Evolutionary conservation across 2,113 vertebrate genomes (phyloP), one percentile per base, ranked within the genome.

Genomic region (Tympanuchus pallidicinctus): DNA sequence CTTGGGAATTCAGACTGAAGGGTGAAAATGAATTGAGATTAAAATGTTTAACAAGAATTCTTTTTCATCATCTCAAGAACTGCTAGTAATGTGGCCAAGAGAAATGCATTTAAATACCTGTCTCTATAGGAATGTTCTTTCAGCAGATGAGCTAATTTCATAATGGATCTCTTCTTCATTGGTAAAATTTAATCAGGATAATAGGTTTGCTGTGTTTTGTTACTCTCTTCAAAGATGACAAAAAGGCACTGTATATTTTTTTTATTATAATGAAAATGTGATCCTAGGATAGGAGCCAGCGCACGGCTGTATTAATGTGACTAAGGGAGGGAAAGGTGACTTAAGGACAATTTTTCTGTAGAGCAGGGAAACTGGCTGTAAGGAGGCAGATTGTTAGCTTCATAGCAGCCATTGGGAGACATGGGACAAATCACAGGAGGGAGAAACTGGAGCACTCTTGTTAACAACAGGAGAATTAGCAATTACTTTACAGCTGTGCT

Each of bases 391-490:
- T 77, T 64, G 61, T 78, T 92, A 30, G 71, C 71, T 86, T 89
- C 84, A 40, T 67, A 82, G 74, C 77, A 69, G 70, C 57, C 86
- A 7, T 34, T 79, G 66, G 81, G 77, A 93, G 86, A 76, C 83
- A 78, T 1, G 5, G 70, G 81, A 42, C 1, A 1, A 66, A 45
- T 93, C 84, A 63, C 3, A 7, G 90, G 89, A 82, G 67, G 47
- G 30, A 57, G 78, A 79, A 96, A 92, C 64, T 89, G 87, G 89
- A 95, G 94, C 86, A 32, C 82, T 75, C 74, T 82, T 87, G 45
- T 94, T 92, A 91, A 84, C 70, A 84, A 48, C 92, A 87, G 86
- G 82, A 90, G 90, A 95, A 93, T 87, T 96, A 93, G 94, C 91
- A 89, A 63, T 90, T 90, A 75, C 43, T 84, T 79, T 87, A 89